Evolutionary conservation across 2,888 invertebrate species (phyloP).

Genomic region (Aproaerema taeniolella): DNA sequence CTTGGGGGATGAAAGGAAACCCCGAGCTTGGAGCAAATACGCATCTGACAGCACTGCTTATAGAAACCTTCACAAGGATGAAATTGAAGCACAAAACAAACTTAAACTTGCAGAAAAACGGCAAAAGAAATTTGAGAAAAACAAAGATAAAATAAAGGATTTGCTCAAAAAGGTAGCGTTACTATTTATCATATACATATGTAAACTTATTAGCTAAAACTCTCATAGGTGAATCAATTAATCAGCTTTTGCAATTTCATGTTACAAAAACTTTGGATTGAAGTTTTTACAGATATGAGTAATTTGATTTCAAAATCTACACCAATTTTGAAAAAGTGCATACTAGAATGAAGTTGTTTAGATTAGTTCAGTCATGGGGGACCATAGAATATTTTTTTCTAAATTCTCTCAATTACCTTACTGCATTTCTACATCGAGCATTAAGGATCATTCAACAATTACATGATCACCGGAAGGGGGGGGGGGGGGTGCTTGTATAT

Average conservation of each 20-base stretch:
- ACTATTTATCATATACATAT: background rate
- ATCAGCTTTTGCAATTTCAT: background rate
- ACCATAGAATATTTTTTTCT: too few species aligned
- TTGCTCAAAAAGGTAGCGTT: slow-evolving; percentile 80
- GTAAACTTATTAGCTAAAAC: background rate
- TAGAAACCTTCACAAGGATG: slow-evolving; percentile 69
- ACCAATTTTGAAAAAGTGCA: too few species aligned
- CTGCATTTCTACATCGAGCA: too few species aligned
- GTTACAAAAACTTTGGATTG: too few species aligned
- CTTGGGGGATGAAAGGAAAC: slow-evolving; percentile 84
- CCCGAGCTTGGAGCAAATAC: slow-evolving; percentile 96
- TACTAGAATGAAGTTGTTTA: too few species aligned
- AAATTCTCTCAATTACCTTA: too few species aligned
- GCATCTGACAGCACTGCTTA: slow-evolving; percentile 85
- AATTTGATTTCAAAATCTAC: too few species aligned
- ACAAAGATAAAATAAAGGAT: slow-evolving; percentile 79
- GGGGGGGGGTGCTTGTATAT: too few species aligned
- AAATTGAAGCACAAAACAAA: slow-evolving; percentile 41
- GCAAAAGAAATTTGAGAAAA: slow-evolving; percentile 47
- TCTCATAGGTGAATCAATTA: background rate
- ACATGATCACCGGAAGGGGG: too few species aligned
- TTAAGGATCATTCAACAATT: too few species aligned
- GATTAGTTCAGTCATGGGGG: too few species aligned
- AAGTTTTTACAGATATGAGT: too few species aligned
- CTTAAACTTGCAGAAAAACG: slow-evolving; percentile 20